A percentile compares a stretch with the other conserved stretches of the same genome.
phyloP scores from a whole-genome alignment of 2,888 invertebrate genomes.

The Hemicrepidius hirtus region DNA sequence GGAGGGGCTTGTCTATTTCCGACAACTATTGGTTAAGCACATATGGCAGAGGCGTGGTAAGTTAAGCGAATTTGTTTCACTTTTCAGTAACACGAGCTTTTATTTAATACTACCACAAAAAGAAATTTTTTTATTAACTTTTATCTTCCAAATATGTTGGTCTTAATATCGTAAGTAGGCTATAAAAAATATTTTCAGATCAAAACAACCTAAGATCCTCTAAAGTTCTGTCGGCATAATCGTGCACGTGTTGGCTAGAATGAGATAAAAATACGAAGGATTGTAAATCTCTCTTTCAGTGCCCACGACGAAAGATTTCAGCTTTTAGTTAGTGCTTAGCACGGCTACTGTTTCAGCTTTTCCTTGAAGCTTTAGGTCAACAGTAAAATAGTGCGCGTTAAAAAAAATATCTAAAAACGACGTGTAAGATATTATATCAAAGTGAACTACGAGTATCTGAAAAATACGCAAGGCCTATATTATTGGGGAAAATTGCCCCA shows the following conservation, averaged over 20 bases:
- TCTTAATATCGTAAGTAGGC: neutral
- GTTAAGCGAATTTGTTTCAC: constrained; percentile 20
- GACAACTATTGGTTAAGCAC: constrained; percentile 45
- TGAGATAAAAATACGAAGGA: constrained; percentile 43
- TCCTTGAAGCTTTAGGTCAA: constrained; percentile 1
- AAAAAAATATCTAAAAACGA: no score
- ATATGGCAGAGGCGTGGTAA: constrained; percentile 47
- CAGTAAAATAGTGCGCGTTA: constrained; percentile 4
- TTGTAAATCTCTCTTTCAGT: constrained; percentile 32
- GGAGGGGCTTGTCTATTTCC: constrained; percentile 41
- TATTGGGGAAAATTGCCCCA: no score
- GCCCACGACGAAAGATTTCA: constrained; percentile 42
- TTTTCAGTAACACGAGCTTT: neutral
- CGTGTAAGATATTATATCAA: no score
- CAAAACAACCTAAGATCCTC: constrained; percentile 9
- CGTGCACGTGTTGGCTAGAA: constrained; percentile 46
- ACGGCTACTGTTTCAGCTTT: constrained; percentile 39
- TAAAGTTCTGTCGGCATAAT: constrained; percentile 20
- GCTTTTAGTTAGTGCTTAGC: constrained; percentile 39
- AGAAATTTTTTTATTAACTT: neutral
- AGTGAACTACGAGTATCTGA: no score
- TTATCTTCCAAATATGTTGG: neutral
- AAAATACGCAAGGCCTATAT: no score
- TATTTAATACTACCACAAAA: neutral
- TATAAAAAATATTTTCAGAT: constrained; percentile 21